Percentiles rank a stretch among this genome's conserved stretches.
These are phyloP conservation scores for Zaprionus nigranus DNA, from an alignment of 1,140 invertebrate species.

Conservation along the genomic window DNA sequence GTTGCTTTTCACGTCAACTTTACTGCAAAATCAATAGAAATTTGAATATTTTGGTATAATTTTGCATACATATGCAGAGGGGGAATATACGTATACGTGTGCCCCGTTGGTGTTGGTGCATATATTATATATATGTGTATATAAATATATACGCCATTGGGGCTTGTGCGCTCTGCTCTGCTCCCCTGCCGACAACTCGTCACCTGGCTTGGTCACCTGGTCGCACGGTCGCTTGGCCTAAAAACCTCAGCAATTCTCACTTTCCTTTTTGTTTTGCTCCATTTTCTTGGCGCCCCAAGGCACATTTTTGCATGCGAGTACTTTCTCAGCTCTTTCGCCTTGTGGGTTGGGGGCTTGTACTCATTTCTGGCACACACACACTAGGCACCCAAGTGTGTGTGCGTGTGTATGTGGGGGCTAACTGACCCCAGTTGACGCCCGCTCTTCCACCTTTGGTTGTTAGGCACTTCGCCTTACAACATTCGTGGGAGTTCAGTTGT, in stretches of 20 bases:
- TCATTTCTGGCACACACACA: conserved; percentile 16
- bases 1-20: conserved; percentile 63
- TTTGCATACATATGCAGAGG: conserved; percentile 43
- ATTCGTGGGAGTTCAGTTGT: conserved; percentile 56
- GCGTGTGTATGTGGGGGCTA: conserved; percentile 18
- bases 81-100: conserved; percentile 6
- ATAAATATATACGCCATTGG: conserved; percentile 58
- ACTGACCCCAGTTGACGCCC: conserved; percentile 26
- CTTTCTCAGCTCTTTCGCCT: conserved; percentile 66
- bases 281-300: conserved; percentile 25
- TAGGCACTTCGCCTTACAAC: conserved; percentile 35
- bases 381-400: background rate
- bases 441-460: conserved; percentile 22
- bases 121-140: conserved; percentile 36
- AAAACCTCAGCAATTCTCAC: conserved; percentile 60
- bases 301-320: conserved; percentile 72
- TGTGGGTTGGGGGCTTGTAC: conserved; percentile 19
- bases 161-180: conserved; percentile 62
- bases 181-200: conserved; percentile 24
- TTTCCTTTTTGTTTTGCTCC: conserved; percentile 72
- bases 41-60: conserved; percentile 83
- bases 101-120: background rate
- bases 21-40: conserved; percentile 76
- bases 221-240: conserved; percentile 69
- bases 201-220: conserved; percentile 3